Percentiles rank a stretch among this genome's conserved stretches.
phyloP scores from a whole-genome alignment of 2,888 invertebrate genomes.

The Ellobium chinense region DNA sequence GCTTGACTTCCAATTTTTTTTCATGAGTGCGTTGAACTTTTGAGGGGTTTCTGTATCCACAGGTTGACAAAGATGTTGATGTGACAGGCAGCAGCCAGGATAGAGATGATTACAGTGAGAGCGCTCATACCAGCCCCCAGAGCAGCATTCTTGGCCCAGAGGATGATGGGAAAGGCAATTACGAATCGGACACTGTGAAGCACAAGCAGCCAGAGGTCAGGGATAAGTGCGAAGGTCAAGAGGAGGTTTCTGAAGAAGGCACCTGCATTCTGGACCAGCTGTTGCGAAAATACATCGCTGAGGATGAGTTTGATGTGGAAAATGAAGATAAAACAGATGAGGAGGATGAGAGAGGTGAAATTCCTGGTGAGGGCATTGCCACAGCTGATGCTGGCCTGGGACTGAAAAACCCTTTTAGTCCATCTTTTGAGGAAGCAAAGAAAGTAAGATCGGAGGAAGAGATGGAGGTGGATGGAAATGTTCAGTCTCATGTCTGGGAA shows the following conservation, averaged over 20 bases:
- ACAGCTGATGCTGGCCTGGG: no score
- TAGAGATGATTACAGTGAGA: background rate
- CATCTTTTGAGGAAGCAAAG: no score
- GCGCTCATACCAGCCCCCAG: background rate
- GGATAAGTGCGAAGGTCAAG: background rate
- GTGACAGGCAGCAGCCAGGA: background rate
- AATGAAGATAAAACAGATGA: slow-evolving; percentile 37
- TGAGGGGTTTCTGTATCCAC: background rate
- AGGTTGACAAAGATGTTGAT: slow-evolving; percentile 17
- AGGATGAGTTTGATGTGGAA: slow-evolving; percentile 43
- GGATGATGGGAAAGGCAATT: background rate
- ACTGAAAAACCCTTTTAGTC: no score
- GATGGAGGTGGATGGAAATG: no score
- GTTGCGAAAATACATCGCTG: slow-evolving; percentile 18
- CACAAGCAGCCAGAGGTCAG: background rate
- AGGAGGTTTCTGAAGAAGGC: background rate
- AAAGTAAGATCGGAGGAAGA: no score
- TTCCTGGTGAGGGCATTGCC: no score
- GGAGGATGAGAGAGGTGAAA: background rate
- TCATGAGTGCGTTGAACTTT: background rate
- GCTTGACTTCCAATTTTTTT: background rate
- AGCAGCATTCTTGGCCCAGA: slow-evolving; percentile 19
- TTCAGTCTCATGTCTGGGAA: no score
- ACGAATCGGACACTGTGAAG: background rate
- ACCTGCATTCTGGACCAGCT: slow-evolving; percentile 7